Base-by-base conservation (phyloP, 2,888 invertebrate species). In the Homarus gammarus region DNA sequence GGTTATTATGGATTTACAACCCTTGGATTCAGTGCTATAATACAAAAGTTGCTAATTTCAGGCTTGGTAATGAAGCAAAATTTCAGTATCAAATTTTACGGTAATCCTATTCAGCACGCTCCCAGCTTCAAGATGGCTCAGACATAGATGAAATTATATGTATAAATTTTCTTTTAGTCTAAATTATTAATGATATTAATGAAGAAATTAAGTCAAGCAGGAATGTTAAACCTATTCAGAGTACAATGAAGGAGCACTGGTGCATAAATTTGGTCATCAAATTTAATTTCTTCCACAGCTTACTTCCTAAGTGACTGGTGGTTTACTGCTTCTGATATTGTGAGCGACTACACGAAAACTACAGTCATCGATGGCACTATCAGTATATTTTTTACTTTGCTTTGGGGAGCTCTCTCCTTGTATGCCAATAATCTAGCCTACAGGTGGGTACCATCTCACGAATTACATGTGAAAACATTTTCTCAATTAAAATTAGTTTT, bases 351-450 rank as follows among this genome's bases (percentile, higher is more conserved):
- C 78, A 91, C 89, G 27, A 91, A 91, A 51, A 91, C 91, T n/a
- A 89, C 91, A 5, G 73, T 91, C 33, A 83, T 91, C 38, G 93
- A 93, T 49, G 94, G 94, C 0, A 92, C 93, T 6, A 93, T 94
- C 6, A 92, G 93, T 49, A 92, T 94, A 15, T 87, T 94, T 12
- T 93, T 94, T 33, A 93, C 93, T 0, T 89, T 94, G 56, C 93
- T 93, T 36, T 94, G 94, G 94, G 93, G 93, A n/a, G 92, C 93
- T 15, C 92, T 94, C 78, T 94, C 94, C 1, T 92, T 94, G 38
- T 94, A 94, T 91, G 93, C 94, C 10, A 93, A 94, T 91, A 93
- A 93, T 64, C 93, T 94, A 15, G 93, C 94, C 5, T 93, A 93
- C n/a, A 91, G 88, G 91, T 91, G 27, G 40, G 82, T 73, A 27